A percentile compares a stretch with the other conserved stretches of the same genome.
These are phyloP conservation scores for Eilema sororculum DNA, from an alignment of 2,888 invertebrate genomes.

Conservation along the genomic window DNA sequence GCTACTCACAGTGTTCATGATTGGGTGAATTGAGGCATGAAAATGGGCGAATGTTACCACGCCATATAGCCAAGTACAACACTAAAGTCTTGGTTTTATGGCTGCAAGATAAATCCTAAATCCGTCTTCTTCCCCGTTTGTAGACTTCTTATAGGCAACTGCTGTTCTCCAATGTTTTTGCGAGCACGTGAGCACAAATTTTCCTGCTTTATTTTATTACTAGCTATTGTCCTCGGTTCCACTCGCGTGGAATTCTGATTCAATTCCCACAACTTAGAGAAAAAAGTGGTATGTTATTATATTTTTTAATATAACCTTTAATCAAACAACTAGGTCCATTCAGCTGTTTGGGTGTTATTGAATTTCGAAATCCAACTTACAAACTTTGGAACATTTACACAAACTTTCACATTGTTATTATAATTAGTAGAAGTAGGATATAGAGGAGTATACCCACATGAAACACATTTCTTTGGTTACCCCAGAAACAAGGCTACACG, in stretches of 20 bases:
- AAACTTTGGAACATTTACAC: no score
- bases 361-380: no score
- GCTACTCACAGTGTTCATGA: background rate
- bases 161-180: background rate
- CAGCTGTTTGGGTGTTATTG: no score
- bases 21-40: background rate
- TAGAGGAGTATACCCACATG: no score
- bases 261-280: background rate
- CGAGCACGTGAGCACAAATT: background rate
- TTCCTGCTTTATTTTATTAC: background rate
- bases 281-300: background rate
- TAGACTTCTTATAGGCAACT: background rate
- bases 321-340: no score
- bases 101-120: background rate
- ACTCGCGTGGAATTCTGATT: background rate
- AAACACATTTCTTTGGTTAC: no score
- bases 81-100: background rate
- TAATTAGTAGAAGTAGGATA: no score
- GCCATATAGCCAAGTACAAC: no score
- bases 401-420: no score
- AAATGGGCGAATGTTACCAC: background rate
- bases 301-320: background rate
- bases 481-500: no score
- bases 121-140: background rate
- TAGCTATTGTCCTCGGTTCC: background rate